Base-by-base conservation (phyloP, 92 coral and sea anemone species). In the Porites divaricata region DNA sequence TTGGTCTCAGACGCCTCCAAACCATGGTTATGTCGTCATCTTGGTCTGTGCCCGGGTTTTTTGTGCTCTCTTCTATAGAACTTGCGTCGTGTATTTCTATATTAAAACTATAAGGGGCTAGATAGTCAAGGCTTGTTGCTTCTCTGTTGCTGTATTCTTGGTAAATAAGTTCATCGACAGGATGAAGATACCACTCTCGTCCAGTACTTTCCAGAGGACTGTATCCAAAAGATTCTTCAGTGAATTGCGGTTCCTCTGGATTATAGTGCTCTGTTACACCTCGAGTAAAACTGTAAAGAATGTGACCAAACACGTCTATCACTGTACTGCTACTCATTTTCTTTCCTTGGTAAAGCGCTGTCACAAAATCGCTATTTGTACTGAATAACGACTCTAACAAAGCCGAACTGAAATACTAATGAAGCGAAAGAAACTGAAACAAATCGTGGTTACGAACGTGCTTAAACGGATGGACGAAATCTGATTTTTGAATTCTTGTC, bases 131-230 rank as follows among this genome's bases (percentile, higher is more conserved):
- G 13, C 23, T 74, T 57, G 66, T 24, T 48, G 15, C 78, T 25
- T 74, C 78, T 50, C 48, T 74, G 51, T 74, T 65, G 78, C 78
- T 56, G 78, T 74, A 74, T 56, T 78, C 83, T 28, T 78, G 83
- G 28, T 77, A 77, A 77, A 76, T 76, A 17, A 59, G 26, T 69
- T 76, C 81, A 9, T 76, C 81, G 35, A 59, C 81, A 76, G 81
- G 81, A 35, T 28, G 69, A 15, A 11, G 16, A 54, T 54, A 54
- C 59, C 59, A 54, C 59, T 54, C 59, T 54, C 59, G 59, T 11
- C 59, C 59, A 0, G 59, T 54, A 15, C 59, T 54, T 54, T 54
- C 59, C 16, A 54, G 15, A 54, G 59, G 59, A 54, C 16, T 54
- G 59, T 54, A 54, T 10, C 59, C 59, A 15, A 54, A 54, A 54